phyloP scores from a whole-genome alignment of 1,140 invertebrate genomes.

The Rhizoglyphus robini region DNA sequence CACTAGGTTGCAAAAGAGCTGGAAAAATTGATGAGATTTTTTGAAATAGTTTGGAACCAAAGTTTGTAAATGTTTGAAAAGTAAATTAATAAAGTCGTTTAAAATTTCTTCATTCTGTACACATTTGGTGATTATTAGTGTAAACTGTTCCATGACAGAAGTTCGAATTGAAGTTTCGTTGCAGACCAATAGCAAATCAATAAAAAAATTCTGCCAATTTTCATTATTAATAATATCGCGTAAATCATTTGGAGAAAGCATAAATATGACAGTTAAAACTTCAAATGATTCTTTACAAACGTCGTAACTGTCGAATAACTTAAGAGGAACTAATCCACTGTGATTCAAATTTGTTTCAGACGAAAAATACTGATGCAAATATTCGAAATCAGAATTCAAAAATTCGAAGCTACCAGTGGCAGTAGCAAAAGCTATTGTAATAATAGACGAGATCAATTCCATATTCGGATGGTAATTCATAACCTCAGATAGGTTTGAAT shows the following conservation, averaged over 20 bases:
- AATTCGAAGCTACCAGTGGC: conserved; percentile 16
- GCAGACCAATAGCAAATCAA: conserved; percentile 67
- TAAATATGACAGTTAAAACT: conserved; percentile 71
- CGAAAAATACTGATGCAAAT: conserved; percentile 19
- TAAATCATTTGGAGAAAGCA: conserved; percentile 63
- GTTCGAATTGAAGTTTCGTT: conserved; percentile 49
- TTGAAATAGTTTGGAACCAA: conserved; percentile 49
- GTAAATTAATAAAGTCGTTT: conserved; percentile 12
- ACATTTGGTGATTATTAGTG: conserved; percentile 58
- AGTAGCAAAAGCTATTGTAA: conserved; percentile 16
- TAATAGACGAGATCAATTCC: conserved; percentile 13
- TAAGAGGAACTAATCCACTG: not conserved
- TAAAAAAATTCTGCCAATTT: conserved; percentile 70
- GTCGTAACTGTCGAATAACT: conserved; percentile 33
- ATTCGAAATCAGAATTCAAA: conserved; percentile 23
- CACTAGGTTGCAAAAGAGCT: conserved; percentile 45
- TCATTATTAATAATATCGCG: conserved; percentile 55
- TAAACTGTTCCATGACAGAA: conserved; percentile 64
- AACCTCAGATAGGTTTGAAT: not conserved
- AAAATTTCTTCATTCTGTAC: not conserved
- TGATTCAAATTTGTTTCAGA: not conserved
- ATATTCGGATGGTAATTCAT: not conserved
- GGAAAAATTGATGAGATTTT: conserved; percentile 67
- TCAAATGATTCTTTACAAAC: conserved; percentile 85
- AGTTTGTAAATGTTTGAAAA: conserved; percentile 41